Base-by-base conservation (phyloP, 2,797 vertebrate genomes). In the Poeciliopsis paucimaculata region DNA sequence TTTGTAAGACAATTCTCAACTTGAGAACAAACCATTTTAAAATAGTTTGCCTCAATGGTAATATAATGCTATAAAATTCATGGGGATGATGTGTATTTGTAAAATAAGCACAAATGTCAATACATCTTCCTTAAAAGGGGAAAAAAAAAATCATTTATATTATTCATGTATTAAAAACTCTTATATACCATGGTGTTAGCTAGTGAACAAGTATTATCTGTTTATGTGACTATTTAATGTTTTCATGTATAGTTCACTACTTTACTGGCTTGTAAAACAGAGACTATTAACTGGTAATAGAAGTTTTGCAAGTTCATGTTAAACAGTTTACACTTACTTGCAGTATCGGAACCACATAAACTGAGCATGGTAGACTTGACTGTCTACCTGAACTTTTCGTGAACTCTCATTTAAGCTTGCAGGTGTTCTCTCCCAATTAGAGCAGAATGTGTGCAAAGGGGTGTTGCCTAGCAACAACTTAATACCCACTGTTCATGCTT, bases 381-480 rank as follows among this genome's bases (percentile, higher is more conserved):
- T 62, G 55, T 75, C 34, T 46, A 62, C 1, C 15, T 46, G 74
- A 75, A 62, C 74, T 75, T 75, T 62, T 46, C 0, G 16, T 75
- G 74, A 75, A 60, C 74, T 62, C 55, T 31, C 55, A 75, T 62
- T 75, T 75, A 75, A 60, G 55, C 55, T 46, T 75, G 74, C 74
- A 75, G 74, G 74, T 75, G 55, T 46, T 62, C 55, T 62, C 41
- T 75, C 28, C 74, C 55, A 75, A 75, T 75, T 75, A 62, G 55
- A 45, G 55, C 16, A 62, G 74, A 28, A 41, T 46, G 55, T 45
- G 41, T 62, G 74, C 55, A 62, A 75, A 70, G 39, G 41, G 41
- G 39, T 31, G 74, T 75, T 75, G 74, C 74, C 41, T 75, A 75
- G 74, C 74, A 75, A 75, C 74, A 15, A 60, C 55, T 31, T 71